Evolutionary conservation across 2,797 vertebrate genomes (phyloP).

Genomic region (Limnodromus scolopaceus): DNA sequence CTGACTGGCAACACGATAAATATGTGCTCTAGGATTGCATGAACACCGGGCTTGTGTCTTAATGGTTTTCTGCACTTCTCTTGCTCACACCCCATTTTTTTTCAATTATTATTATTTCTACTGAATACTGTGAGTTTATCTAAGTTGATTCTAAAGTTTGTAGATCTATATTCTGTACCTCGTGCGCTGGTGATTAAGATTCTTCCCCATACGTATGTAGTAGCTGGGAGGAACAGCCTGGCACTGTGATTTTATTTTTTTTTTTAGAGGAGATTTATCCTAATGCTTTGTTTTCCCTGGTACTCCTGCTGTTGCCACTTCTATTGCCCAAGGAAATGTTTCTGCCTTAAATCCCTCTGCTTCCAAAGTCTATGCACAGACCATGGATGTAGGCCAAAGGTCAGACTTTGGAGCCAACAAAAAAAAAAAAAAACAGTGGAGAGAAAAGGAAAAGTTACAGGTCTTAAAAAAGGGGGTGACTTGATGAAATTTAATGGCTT

Average conservation of each 20-base stretch:
- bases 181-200: background rate
- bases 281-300: conserved; percentile 32
- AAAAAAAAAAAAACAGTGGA: background rate
- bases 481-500: background rate
- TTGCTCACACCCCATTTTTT: background rate
- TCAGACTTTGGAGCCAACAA: conserved; percentile 22
- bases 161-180: background rate
- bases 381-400: conserved; percentile 11
- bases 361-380: background rate
- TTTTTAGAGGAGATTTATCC: conserved; percentile 11
- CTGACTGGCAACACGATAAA: background rate
- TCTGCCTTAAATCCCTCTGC: conserved; percentile 45
- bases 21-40: background rate
- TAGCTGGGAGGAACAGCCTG: conserved; percentile 16
- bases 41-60: background rate
- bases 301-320: conserved; percentile 57
- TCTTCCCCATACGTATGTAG: background rate
- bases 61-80: background rate
- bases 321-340: conserved; percentile 58
- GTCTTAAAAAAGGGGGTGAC: background rate
- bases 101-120: background rate
- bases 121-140: background rate
- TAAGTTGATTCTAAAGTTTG: background rate
- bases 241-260: background rate
- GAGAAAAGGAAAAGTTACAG: conserved; percentile 1